These are phyloP conservation scores for Regulus satrapa DNA, from an alignment of 2,113 vertebrate species.

Conservation along the genomic window DNA sequence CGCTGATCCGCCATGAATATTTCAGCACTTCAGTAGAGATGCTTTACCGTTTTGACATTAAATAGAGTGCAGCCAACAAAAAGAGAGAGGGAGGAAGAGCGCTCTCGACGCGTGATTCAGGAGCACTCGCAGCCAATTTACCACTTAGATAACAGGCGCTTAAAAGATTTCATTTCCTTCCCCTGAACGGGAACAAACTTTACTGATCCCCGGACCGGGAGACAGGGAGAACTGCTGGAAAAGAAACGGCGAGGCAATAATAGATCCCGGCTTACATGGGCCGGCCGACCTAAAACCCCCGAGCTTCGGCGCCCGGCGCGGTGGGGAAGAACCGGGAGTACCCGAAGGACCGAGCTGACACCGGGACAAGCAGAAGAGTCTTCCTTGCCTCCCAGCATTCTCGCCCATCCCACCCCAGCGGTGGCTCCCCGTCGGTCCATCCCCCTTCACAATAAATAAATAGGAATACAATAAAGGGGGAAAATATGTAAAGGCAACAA, in stretches of 20 bases:
- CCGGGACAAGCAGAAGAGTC: background rate
- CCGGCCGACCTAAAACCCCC: background rate
- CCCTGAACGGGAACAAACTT: background rate
- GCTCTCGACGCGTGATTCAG: background rate
- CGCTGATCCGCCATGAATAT: constrained; percentile 54
- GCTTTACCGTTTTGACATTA: constrained; percentile 54
- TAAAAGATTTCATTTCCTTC: background rate
- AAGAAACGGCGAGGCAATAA: background rate
- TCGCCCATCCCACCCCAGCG: background rate
- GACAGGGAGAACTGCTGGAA: background rate
- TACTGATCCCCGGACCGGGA: background rate
- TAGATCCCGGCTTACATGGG: background rate
- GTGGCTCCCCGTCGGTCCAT: fast-evolving
- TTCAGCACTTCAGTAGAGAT: constrained; percentile 56
- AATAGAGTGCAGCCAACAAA: constrained; percentile 54
- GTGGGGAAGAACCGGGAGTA: fast-evolving
- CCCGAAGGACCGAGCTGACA: background rate
- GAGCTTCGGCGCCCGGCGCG: background rate
- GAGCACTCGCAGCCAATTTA: constrained; percentile 35
- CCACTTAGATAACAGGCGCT: constrained; percentile 6
- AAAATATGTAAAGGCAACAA: background rate
- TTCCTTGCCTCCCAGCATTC: background rate
- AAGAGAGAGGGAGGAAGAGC: background rate
- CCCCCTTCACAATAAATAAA: background rate
- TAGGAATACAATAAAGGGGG: background rate